Conservation (phyloP, 30 jellyfish, hydroid and myxozoan genomes). For the Turritopsis rubra region DNA sequence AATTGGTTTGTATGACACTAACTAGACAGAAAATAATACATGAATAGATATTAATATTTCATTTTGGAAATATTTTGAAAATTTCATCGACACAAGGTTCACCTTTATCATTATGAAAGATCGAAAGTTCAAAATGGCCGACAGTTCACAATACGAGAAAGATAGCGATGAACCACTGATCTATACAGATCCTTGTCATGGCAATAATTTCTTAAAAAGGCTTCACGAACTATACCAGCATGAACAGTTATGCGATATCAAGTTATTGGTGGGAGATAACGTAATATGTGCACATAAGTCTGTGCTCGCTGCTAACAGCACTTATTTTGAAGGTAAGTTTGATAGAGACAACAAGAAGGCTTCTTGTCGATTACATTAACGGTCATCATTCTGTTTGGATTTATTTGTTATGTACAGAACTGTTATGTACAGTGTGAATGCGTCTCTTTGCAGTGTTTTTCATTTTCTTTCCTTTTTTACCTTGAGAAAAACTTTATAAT, state of each 20-base stretch:
- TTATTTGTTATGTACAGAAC: too few species aligned
- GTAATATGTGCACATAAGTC: constrained; percentile 40
- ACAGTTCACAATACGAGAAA: background rate
- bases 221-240: constrained; percentile 45
- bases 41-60: background rate
- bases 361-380: too few species aligned
- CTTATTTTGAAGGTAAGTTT: constrained; percentile 46
- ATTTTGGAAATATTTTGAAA: background rate
- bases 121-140: background rate
- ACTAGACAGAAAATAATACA: background rate
- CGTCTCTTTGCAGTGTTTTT: too few species aligned
- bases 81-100: background rate
- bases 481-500: too few species aligned
- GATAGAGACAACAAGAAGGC: too few species aligned
- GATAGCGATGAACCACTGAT: constrained; percentile 23
- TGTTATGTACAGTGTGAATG: too few species aligned
- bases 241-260: constrained; percentile 55
- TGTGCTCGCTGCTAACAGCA: constrained; percentile 60
- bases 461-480: too few species aligned
- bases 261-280: constrained; percentile 44
- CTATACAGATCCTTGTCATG: constrained; percentile 43
- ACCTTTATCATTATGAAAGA: background rate
- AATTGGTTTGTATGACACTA: background rate
- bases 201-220: constrained; percentile 33
- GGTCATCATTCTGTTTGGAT: too few species aligned